Evolutionary conservation across 2,113 vertebrate genomes (phyloP).

Genomic region (Donacobius atricapilla): DNA sequence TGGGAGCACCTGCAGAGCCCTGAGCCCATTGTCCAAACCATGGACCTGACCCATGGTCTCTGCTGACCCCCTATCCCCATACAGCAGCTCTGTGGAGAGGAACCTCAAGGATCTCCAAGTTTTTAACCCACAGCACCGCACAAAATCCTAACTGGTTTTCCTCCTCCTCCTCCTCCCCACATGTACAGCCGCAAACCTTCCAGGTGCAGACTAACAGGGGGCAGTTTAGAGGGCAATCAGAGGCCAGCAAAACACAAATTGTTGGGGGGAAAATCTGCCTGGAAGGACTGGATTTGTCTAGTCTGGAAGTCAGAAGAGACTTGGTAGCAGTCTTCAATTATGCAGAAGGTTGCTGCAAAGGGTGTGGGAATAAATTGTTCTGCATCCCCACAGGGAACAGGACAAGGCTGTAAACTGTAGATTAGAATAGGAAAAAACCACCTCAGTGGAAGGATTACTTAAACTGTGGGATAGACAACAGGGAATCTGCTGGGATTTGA

Average conservation of each 20-base stretch:
- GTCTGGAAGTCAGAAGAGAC: background rate
- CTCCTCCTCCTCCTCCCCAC: background rate
- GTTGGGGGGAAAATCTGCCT: rapidly evolving
- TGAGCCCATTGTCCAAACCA: rapidly evolving
- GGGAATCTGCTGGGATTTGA: background rate
- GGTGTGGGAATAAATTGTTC: background rate
- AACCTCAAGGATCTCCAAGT: background rate
- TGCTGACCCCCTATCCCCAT: background rate
- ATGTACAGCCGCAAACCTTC: background rate
- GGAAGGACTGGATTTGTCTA: background rate
- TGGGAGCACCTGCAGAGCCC: background rate
- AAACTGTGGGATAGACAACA: background rate
- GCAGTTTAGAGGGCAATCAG: background rate
- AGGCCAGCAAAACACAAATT: background rate
- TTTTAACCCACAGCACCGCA: background rate
- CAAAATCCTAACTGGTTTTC: background rate
- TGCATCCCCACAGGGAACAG: background rate
- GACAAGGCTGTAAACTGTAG: constrained; percentile 18
- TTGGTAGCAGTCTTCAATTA: background rate
- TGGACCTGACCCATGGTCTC: background rate
- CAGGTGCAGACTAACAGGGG: background rate
- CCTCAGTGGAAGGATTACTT: background rate
- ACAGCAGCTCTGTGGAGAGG: background rate
- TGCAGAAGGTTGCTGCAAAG: background rate
- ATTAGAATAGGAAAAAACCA: background rate